Percentiles rank a stretch among this genome's conserved stretches.
Conservation (phyloP, 2,797 vertebrate genomes). For the Hybognathus amarus region DNA sequence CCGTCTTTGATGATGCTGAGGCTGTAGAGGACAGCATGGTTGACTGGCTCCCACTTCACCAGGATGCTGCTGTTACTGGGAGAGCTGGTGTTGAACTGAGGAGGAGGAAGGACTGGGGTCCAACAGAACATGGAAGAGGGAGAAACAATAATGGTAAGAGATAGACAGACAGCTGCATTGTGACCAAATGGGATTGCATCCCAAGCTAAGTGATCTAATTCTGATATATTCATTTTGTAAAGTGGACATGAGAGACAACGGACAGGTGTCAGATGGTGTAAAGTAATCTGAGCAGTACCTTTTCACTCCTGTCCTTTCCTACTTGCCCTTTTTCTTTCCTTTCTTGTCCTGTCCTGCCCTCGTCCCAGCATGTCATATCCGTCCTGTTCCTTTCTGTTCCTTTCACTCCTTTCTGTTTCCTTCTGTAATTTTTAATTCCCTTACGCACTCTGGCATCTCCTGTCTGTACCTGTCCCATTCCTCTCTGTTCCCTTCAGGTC, state of each 20-base stretch:
- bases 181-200: background rate
- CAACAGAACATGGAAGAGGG: constrained; percentile 1
- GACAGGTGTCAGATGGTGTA: background rate
- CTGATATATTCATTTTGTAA: background rate
- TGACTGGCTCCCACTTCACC: constrained; percentile 79
- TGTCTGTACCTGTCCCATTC: background rate
- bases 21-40: constrained; percentile 79
- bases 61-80: constrained; percentile 80
- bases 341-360: background rate
- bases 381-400: background rate
- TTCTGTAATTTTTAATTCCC: no score
- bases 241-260: no score
- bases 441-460: background rate
- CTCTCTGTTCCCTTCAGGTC: background rate
- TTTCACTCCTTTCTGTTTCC: background rate
- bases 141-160: background rate
- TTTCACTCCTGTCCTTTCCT: background rate
- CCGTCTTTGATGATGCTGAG: constrained; percentile 78
- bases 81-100: constrained; percentile 77
- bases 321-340: background rate
- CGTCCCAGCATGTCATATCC: background rate
- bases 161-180: background rate
- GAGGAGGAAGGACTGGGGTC: constrained; percentile 83
- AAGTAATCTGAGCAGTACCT: background rate
- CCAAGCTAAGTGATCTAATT: background rate